phyloP scores from a whole-genome alignment of 2,113 vertebrate genomes.

The Mesoclemmys tuberculata region DNA sequence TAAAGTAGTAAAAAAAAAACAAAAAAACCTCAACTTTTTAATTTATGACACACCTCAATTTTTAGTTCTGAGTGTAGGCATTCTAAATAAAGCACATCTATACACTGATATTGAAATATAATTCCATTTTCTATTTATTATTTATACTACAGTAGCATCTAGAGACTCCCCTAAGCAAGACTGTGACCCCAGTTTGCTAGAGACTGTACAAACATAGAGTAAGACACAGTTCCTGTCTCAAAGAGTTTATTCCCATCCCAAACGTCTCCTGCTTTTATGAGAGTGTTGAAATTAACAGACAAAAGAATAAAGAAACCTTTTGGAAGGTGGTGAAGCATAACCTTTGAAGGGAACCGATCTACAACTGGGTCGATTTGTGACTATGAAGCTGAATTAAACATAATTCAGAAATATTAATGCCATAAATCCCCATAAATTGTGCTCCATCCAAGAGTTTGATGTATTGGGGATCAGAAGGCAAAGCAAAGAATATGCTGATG shows the following conservation, averaged over 20 bases:
- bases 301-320: neutral
- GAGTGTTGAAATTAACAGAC: neutral
- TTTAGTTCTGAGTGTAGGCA: neutral
- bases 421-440: slow-evolving; percentile 53
- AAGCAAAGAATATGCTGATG: slow-evolving; percentile 27
- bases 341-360: neutral
- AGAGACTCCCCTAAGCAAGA: neutral
- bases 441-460: slow-evolving; percentile 47
- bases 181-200: neutral
- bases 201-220: neutral
- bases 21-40: neutral
- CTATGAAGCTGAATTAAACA: slow-evolving; percentile 41
- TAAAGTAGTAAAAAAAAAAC: neutral
- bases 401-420: neutral
- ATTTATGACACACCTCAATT: neutral
- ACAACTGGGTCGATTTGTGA: neutral
- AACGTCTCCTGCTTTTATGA: slow-evolving; percentile 15
- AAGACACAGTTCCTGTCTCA: neutral
- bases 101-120: neutral
- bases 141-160: neutral
- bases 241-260: neutral
- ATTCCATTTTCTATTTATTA: neutral
- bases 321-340: neutral
- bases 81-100: neutral
- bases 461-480: slow-evolving; percentile 15